Base-by-base conservation (phyloP, 2,797 vertebrate genomes). In the Adrianichthys oophorus region DNA sequence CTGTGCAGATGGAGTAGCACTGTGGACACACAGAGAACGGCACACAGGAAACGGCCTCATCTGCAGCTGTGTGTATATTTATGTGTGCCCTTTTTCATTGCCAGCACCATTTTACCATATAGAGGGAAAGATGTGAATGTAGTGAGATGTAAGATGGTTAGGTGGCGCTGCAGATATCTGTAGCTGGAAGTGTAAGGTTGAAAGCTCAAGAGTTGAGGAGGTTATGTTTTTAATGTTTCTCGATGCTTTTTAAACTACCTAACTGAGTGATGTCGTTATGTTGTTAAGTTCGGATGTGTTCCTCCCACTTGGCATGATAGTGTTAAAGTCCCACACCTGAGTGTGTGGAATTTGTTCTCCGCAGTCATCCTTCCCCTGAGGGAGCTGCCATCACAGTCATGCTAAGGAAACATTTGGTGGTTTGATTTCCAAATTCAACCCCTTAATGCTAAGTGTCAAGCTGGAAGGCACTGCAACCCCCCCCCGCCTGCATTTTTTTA, bases 1-100 rank as follows among this genome's bases (percentile, higher is more conserved):
- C 83, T 83, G 81, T 48, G 70, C 87, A 87, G 89, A 91, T 90
- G 89, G 78, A 82, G 74, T 72, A 76, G 78, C 68, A 88, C 84
- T 88, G 81, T 71, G 74, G 75, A 88, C 80, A 68, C 73, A 63
- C 56, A 76, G 77, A 79, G 70, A 87, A 81, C 80, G 61, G 72
- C 74, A 74, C 68, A 85, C 88, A 90, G 88, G 89, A 91, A 91
- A 68, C 82, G 76, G 79, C 76, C 74, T 52, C 69, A 78, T 69
- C 79, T 77, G 80, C 85, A 90, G 86, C 86, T 89, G 82, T 62
- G 56, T 53, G 52, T 53, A 51, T 73, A 53, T 74, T 61, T 64
- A 67, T 76, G 51, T 59, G 54, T 69, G 48, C 29, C 52, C 41
- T 60, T 63, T 63, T 43, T 72, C 60, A 74, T 79, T 74, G 70